Conservation (phyloP, 2,113 vertebrate species). For the Heterochromis multidens region DNA sequence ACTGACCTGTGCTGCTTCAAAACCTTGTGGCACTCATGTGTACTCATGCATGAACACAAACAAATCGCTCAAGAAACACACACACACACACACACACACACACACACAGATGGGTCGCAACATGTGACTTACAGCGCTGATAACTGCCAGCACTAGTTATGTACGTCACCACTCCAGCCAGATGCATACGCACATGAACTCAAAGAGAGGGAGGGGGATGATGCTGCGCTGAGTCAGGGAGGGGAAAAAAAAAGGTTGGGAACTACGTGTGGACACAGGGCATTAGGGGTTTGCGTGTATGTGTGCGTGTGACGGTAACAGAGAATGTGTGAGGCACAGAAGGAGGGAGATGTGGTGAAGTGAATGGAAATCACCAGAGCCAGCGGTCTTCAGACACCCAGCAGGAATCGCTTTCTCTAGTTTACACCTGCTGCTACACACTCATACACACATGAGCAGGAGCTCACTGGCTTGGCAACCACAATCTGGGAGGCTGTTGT, state of each 20-base stretch:
- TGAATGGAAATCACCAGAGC: constrained; percentile 63
- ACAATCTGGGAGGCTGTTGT: constrained; percentile 62
- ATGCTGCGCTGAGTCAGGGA: constrained; percentile 29
- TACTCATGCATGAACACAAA: constrained; percentile 35
- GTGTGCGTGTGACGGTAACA: neutral
- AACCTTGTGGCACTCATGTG: constrained; percentile 11
- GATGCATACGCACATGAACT: neutral
- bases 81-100: constrained; percentile 41
- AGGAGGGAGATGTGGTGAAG: constrained; percentile 29
- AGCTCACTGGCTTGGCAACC: constrained; percentile 55
- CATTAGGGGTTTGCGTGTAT: neutral
- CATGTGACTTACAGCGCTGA: constrained; percentile 58
- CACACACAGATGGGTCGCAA: constrained; percentile 47
- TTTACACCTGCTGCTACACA: constrained; percentile 66
- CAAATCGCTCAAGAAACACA: constrained; percentile 44
- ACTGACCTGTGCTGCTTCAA: constrained; percentile 28
- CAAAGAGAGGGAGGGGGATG: neutral
- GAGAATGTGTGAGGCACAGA: constrained; percentile 38
- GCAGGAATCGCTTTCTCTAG: constrained; percentile 63
- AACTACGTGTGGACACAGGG: constrained; percentile 12
- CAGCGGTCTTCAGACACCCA: constrained; percentile 59
- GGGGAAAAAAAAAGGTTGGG: neutral
- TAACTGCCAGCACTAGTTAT: constrained; percentile 53
- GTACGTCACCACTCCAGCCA: constrained; percentile 48
- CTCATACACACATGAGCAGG: constrained; percentile 18